phyloP scores from a whole-genome alignment of 1,140 invertebrate genomes.

The Pseudomyrmex pallidus region DNA sequence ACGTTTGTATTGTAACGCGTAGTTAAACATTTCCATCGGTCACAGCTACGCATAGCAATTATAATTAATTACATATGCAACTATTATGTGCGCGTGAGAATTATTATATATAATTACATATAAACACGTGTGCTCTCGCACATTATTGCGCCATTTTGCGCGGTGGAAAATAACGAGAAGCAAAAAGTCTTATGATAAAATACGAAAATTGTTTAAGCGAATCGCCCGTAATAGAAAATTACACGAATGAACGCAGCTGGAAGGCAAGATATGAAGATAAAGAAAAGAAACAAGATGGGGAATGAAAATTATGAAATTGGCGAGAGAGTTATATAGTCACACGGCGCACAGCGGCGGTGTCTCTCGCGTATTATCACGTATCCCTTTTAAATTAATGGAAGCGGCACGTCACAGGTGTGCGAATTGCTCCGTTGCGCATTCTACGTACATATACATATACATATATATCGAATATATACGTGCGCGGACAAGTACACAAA shows the following conservation, averaged over 20 bases:
- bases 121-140: background rate
- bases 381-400: conserved; percentile 74
- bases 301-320: conserved; percentile 43
- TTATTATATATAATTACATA: background rate
- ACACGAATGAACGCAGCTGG: conserved; percentile 7
- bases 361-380: conserved; percentile 70
- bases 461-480: background rate
- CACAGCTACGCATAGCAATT: background rate
- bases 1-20: conserved; percentile 16
- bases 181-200: background rate
- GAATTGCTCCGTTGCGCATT: conserved; percentile 24
- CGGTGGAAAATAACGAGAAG: background rate
- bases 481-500: background rate
- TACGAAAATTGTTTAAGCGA: background rate
- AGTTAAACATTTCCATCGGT: background rate
- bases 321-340: conserved; percentile 12
- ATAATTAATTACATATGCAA: background rate
- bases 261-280: conserved; percentile 26
- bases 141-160: background rate
- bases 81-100: background rate
- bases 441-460: background rate
- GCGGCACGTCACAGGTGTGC: conserved; percentile 62
- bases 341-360: conserved; percentile 21
- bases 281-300: background rate
- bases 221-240: conserved; percentile 20